Conservation (phyloP, 2,113 vertebrate species). For the Nipponia nippon region DNA sequence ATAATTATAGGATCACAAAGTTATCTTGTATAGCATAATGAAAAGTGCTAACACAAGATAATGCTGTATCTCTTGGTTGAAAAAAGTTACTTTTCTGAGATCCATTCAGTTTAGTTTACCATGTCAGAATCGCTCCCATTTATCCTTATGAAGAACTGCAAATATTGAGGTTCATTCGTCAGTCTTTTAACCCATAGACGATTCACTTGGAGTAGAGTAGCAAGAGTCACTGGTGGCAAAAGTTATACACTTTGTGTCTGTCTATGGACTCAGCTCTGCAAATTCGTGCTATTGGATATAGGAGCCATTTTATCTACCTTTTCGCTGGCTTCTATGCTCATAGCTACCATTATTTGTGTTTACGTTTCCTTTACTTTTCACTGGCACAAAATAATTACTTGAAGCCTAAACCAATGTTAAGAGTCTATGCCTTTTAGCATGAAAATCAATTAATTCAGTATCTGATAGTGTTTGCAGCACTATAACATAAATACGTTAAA, state of each 20-base stretch:
- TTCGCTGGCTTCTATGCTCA: neutral
- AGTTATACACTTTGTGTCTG: neutral
- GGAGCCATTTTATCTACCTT: neutral
- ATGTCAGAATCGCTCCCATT: slow-evolving; percentile 30
- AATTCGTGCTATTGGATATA: neutral
- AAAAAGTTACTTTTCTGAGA: slow-evolving; percentile 41
- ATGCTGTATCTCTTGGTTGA: slow-evolving; percentile 38
- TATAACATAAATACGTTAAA: neutral
- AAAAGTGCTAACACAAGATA: slow-evolving; percentile 50
- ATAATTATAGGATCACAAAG: slow-evolving; percentile 67
- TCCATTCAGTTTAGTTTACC: slow-evolving; percentile 27
- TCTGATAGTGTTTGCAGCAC: neutral
- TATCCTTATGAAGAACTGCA: slow-evolving; percentile 29
- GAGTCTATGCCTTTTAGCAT: neutral
- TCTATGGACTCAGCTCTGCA: neutral
- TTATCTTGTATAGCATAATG: slow-evolving; percentile 51
- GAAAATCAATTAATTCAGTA: neutral
- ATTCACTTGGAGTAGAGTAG: slow-evolving; percentile 4
- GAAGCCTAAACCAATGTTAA: neutral
- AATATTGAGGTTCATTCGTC: slow-evolving; percentile 32
- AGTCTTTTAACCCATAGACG: slow-evolving; percentile 31
- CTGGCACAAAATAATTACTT: neutral
- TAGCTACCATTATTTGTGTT: neutral
- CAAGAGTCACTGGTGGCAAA: slow-evolving; percentile 12
- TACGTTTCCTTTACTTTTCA: neutral